phyloP scores from a whole-genome alignment of 2,888 invertebrate species.

The Automeris io region DNA sequence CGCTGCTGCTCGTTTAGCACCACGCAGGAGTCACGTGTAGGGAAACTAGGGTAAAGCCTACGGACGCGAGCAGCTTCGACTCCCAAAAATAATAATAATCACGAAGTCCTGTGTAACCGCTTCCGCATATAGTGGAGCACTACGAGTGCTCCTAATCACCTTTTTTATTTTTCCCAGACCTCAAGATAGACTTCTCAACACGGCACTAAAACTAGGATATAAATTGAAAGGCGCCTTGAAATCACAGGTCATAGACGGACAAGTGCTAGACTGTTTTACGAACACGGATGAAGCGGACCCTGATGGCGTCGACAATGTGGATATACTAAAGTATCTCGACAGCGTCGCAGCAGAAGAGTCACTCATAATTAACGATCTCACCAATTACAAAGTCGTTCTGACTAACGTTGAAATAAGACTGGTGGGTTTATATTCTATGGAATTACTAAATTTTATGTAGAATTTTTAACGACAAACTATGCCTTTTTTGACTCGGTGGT shows the following conservation, averaged over 20 bases:
- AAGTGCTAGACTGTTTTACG: conserved; percentile 47
- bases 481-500: no score
- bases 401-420: conserved; percentile 57
- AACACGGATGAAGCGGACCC: conserved; percentile 34
- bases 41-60: no score
- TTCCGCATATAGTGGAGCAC: no score
- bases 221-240: conserved; percentile 80
- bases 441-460: no score
- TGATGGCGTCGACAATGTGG: conserved; percentile 51
- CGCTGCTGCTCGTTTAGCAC: no score
- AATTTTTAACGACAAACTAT: no score
- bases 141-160: no score
- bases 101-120: no score
- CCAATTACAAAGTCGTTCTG: conserved; percentile 59
- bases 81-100: no score
- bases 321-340: conserved; percentile 57
- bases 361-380: conserved; percentile 50
- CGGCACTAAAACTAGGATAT: conserved; percentile 70
- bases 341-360: conserved; percentile 58
- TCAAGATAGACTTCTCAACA: conserved; percentile 43
- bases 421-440: conserved; percentile 44
- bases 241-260: conserved; percentile 71
- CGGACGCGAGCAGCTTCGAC: no score
- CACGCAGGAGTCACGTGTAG: no score
- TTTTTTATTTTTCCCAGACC: no score